These are phyloP conservation scores for Saimiri boliviensis DNA, from an alignment of 2,113 vertebrate genomes.

Conservation along the genomic window DNA sequence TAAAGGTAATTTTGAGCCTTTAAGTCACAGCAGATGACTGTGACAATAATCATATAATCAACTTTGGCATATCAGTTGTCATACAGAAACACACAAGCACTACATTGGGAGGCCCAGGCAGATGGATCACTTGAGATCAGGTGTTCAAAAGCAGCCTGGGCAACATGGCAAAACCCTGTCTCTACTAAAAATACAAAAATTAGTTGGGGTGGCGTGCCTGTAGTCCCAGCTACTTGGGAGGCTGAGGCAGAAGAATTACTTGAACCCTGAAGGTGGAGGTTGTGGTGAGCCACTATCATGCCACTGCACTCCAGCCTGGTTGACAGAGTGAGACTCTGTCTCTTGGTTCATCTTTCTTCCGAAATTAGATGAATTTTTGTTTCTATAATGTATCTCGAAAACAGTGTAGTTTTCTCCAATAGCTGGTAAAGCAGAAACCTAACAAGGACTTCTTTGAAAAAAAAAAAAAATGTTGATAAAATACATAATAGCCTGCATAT, in stretches of 20 bases:
- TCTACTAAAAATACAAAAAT: no score
- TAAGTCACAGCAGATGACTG: neutral
- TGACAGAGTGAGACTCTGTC: neutral
- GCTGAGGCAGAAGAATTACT: no score
- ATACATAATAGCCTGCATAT: neutral
- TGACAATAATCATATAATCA: neutral
- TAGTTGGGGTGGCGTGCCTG: no score
- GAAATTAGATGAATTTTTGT: neutral
- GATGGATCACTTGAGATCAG: no score
- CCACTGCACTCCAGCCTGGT: no score
- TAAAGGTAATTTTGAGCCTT: neutral
- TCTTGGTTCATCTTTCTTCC: neutral
- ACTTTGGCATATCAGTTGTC: neutral
- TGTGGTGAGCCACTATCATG: no score
- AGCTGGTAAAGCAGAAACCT: neutral
- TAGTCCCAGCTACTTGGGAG: no score
- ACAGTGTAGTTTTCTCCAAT: neutral
- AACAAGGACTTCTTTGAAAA: neutral
- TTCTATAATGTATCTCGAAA: neutral
- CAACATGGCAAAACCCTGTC: no score
- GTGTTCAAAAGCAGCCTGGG: no score
- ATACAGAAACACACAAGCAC: neutral
- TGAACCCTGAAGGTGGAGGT: no score
- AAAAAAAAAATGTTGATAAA: neutral
- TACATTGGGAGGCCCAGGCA: no score